A percentile compares a stretch with the other conserved stretches of the same genome.
Evolutionary conservation across 2,113 vertebrate genomes (phyloP).

Genomic region (Falco punctatus): DNA sequence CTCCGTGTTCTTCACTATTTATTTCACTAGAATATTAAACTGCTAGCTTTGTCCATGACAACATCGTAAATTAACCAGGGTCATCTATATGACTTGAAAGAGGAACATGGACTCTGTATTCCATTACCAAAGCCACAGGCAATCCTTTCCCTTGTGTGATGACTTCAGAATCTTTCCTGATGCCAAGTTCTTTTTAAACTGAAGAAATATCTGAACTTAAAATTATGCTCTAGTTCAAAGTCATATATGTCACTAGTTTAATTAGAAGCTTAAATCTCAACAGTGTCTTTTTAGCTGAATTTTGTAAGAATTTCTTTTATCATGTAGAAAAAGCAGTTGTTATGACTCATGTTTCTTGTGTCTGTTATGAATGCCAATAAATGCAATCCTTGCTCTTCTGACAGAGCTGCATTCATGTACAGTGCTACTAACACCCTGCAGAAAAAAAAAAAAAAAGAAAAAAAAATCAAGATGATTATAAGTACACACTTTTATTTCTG

Average conservation of each 20-base stretch:
- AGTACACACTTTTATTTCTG: neutral
- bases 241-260: neutral
- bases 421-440: neutral
- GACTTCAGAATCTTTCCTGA: neutral
- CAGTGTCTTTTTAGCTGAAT: neutral
- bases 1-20: neutral
- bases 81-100: neutral
- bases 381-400: neutral
- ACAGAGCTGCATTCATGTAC: neutral
- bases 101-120: neutral
- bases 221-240: neutral
- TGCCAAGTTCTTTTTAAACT: neutral
- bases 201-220: neutral
- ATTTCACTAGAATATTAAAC: neutral
- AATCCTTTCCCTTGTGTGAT: neutral
- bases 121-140: neutral
- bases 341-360: neutral
- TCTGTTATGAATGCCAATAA: neutral
- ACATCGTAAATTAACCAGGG: neutral
- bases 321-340: neutral
- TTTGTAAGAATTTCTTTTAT: neutral
- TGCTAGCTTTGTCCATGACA: neutral
- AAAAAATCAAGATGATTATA: neutral
- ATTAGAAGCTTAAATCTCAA: neutral
- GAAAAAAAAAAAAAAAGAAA: neutral